These are phyloP conservation scores for Tribolium madens DNA, from an alignment of 1,140 invertebrate genomes.

Conservation along the genomic window DNA sequence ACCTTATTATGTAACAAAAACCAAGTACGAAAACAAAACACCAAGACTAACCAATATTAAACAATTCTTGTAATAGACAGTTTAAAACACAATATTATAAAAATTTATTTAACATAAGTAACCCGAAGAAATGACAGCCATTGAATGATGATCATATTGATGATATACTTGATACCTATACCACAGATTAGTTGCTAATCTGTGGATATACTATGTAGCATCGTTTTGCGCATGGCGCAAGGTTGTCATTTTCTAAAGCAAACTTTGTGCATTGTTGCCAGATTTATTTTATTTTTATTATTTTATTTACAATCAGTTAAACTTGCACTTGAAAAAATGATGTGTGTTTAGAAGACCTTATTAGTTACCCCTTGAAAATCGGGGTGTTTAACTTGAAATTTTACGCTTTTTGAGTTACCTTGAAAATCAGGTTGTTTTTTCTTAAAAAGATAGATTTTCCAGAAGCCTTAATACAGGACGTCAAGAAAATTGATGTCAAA, in stretches of 20 bases:
- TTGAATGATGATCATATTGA: no score
- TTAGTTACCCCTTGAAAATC: neutral
- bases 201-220: no score
- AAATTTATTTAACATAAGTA: slow-evolving; percentile 14
- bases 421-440: no score
- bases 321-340: slow-evolving; percentile 7
- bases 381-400: neutral
- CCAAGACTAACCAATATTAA: slow-evolving; percentile 19
- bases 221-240: slow-evolving; percentile 4
- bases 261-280: slow-evolving; percentile 9
- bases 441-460: no score
- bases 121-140: neutral
- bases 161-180: no score
- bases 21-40: slow-evolving; percentile 11
- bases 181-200: no score
- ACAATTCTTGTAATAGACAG: neutral
- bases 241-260: slow-evolving; percentile 10
- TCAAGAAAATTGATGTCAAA: no score
- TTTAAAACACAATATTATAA: slow-evolving; percentile 16
- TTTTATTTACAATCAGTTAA: slow-evolving; percentile 17
- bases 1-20: slow-evolving; percentile 14
- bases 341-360: neutral
- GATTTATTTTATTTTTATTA: slow-evolving; percentile 15
- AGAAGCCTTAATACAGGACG: no score
- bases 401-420: no score